These are phyloP conservation scores for Heliconius hortense DNA, from an alignment of 2,888 invertebrate genomes.

Conservation along the genomic window DNA sequence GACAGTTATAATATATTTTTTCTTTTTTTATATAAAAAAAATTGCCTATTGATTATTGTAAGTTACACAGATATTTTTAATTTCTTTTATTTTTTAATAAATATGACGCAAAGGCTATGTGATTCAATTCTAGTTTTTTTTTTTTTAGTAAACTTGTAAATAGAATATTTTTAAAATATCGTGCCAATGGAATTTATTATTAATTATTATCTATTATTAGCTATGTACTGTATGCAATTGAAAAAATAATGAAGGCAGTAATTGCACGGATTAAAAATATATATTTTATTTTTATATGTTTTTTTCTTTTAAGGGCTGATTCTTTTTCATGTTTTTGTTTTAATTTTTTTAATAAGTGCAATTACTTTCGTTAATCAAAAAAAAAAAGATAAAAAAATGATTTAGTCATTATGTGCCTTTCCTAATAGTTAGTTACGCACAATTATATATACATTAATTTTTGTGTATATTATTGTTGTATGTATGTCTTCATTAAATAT, in stretches of 20 bases:
- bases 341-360: background rate
- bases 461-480: background rate
- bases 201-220: background rate
- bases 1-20: background rate
- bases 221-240: background rate
- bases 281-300: background rate
- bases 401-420: constrained; percentile 30
- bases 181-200: constrained; percentile 28
- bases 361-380: constrained; percentile 2
- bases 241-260: constrained; percentile 6
- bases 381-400: constrained; percentile 8
- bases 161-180: background rate
- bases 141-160: constrained; percentile 11
- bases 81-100: background rate
- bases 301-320: background rate
- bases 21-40: background rate
- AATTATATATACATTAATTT: background rate
- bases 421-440: constrained; percentile 18
- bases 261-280: constrained; percentile 8
- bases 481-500: background rate
- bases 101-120: constrained; percentile 7
- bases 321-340: background rate
- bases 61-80: background rate
- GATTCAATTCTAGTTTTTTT: constrained; percentile 8
- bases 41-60: background rate